These are phyloP conservation scores for Drepanosiphum platanoidis DNA, from an alignment of 2,888 invertebrate genomes.

Conservation along the genomic window DNA sequence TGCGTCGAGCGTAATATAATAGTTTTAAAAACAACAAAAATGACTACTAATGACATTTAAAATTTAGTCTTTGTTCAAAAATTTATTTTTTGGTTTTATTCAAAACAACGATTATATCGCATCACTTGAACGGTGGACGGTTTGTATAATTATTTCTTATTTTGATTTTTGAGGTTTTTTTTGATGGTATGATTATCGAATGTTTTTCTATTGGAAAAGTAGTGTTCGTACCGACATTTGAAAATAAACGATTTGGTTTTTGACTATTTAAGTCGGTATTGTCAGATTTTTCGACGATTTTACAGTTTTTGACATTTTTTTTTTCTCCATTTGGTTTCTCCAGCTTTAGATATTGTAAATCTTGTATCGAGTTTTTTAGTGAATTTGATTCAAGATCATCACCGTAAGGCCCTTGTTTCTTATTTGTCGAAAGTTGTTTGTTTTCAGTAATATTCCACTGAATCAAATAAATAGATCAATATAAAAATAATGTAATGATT, in stretches of 20 bases:
- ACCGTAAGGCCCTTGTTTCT: constrained; percentile 17
- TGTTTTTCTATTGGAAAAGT: neutral
- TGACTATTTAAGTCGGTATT: too few species aligned
- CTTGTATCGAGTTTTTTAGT: neutral
- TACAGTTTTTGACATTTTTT: too few species aligned
- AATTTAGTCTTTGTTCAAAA: too few species aligned
- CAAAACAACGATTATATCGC: neutral
- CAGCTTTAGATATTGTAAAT: too few species aligned
- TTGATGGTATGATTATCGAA: neutral
- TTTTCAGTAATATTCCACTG: neutral
- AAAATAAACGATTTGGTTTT: too few species aligned
- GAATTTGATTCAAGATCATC: neutral
- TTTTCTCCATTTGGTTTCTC: too few species aligned
- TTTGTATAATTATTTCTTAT: neutral
- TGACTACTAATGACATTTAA: too few species aligned
- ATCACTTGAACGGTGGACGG: constrained; percentile 11
- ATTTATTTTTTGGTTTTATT: too few species aligned
- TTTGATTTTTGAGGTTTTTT: neutral
- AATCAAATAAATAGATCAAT: neutral
- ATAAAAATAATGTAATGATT: too few species aligned
- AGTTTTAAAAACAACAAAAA: too few species aligned
- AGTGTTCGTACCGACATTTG: neutral
- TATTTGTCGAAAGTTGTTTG: neutral
- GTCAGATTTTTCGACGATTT: neutral
- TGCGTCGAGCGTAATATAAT: neutral